phyloP scores from a whole-genome alignment of 2,888 invertebrate species.

The Archips xylosteana region DNA sequence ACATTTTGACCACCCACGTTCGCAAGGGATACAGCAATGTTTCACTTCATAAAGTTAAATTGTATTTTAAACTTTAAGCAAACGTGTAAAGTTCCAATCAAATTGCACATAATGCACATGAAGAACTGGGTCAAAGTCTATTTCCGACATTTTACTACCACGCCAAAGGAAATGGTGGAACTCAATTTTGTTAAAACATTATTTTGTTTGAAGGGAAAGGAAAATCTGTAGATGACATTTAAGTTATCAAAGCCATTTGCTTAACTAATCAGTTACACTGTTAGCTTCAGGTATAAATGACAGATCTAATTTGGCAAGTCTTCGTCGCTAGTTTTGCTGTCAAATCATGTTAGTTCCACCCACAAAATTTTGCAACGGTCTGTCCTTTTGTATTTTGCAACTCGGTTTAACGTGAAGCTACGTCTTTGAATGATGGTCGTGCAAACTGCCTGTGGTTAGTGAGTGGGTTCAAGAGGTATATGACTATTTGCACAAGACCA shows the following conservation, averaged over 20 bases:
- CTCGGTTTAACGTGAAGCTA: not conserved
- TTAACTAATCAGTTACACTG: not conserved
- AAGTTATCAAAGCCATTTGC: not conserved
- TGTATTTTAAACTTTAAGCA: not conserved
- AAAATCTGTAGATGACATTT: not conserved
- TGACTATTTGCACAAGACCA: not conserved
- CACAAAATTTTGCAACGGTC: not conserved
- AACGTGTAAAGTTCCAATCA: conserved; percentile 3
- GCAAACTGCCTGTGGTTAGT: not conserved
- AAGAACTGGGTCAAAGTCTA: conserved; percentile 26
- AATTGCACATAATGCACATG: conserved; percentile 5
- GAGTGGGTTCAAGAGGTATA: not conserved
- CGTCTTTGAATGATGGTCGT: not conserved
- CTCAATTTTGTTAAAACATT: not conserved
- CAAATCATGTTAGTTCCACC: not conserved
- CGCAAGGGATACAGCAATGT: too few species aligned
- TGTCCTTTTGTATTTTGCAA: not conserved
- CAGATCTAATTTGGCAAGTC: not conserved
- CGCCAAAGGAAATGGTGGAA: not conserved
- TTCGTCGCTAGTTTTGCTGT: not conserved
- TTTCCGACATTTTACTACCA: conserved; percentile 19
- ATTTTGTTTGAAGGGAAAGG: not conserved
- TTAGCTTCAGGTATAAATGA: not conserved
- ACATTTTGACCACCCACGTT: not conserved
- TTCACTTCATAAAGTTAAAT: not conserved